Evolutionary conservation across 2,797 vertebrate species (phyloP).

Genomic region (Anabas testudineus): DNA sequence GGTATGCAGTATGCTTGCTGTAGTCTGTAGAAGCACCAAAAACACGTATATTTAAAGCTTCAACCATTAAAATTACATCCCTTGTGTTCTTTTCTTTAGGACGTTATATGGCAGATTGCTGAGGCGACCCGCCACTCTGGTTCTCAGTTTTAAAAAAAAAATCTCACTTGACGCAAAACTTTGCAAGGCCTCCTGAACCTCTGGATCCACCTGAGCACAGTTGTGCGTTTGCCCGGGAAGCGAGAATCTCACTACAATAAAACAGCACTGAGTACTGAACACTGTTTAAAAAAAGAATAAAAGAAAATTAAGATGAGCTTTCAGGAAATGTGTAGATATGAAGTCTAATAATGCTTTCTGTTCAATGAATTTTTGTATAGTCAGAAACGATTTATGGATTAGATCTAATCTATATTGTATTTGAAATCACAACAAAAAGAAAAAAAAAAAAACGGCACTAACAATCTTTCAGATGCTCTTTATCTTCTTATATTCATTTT

Average conservation of each 20-base stretch:
- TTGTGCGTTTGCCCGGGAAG: conserved; percentile 80
- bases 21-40: neutral
- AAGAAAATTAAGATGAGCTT: conserved; percentile 70
- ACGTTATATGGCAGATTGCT: conserved; percentile 98
- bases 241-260: conserved; percentile 86
- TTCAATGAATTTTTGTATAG: conserved; percentile 85
- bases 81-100: conserved; percentile 84
- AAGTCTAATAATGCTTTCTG: conserved; percentile 81
- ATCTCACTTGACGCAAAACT: conserved; percentile 45
- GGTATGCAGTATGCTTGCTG: conserved; percentile 82
- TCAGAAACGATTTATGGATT: conserved; percentile 83
- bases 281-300: conserved; percentile 82
- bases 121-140: conserved; percentile 75
- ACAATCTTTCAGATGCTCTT: conserved; percentile 81
- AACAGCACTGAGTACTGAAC: conserved; percentile 95
- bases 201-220: conserved; percentile 57
- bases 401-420: conserved; percentile 83
- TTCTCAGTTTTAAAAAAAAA: conserved; percentile 55
- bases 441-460: conserved; percentile 86
- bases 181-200: conserved; percentile 54
- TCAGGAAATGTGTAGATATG: conserved; percentile 80
- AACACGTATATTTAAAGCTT: neutral
- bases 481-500: conserved; percentile 47
- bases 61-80: neutral
- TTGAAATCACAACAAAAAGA: conserved; percentile 82